Conservation (phyloP, 2,888 invertebrate genomes). For the Polydrusus tereticollis region DNA sequence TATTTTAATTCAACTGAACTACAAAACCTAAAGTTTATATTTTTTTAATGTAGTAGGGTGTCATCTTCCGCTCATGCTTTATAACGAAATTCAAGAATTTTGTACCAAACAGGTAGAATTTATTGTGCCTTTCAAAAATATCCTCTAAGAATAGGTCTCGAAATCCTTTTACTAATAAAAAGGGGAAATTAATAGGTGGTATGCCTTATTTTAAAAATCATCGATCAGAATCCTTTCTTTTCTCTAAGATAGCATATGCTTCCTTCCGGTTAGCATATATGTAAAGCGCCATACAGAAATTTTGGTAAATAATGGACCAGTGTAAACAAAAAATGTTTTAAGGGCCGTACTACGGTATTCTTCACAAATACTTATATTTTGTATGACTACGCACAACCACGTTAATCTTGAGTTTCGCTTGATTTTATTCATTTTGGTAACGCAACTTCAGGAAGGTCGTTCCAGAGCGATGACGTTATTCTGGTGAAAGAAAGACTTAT, state of each 20-base stretch:
- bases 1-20: too few relatives aligned
- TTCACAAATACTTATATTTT: too few relatives aligned
- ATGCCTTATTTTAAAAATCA: not conserved
- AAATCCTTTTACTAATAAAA: not conserved
- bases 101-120: not conserved
- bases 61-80: too few relatives aligned
- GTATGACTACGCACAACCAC: too few relatives aligned
- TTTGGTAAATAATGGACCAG: not conserved
- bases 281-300: not conserved
- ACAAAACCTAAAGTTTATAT: too few relatives aligned
- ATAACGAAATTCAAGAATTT: not conserved
- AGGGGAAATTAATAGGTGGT: constrained; percentile 6
- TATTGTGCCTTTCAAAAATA: not conserved
- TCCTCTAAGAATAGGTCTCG: not conserved
- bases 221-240: not conserved
- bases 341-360: too few relatives aligned
- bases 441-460: too few relatives aligned
- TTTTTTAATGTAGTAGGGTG: too few relatives aligned
- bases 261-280: constrained; percentile 37
- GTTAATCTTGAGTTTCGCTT: too few relatives aligned
- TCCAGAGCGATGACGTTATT: too few relatives aligned
- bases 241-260: constrained; percentile 27
- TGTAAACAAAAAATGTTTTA: not conserved
- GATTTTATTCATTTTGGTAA: too few relatives aligned
- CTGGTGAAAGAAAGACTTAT: too few relatives aligned